These are phyloP conservation scores for Halcyon senegalensis DNA, from an alignment of 2,113 vertebrate genomes.

Conservation along the genomic window DNA sequence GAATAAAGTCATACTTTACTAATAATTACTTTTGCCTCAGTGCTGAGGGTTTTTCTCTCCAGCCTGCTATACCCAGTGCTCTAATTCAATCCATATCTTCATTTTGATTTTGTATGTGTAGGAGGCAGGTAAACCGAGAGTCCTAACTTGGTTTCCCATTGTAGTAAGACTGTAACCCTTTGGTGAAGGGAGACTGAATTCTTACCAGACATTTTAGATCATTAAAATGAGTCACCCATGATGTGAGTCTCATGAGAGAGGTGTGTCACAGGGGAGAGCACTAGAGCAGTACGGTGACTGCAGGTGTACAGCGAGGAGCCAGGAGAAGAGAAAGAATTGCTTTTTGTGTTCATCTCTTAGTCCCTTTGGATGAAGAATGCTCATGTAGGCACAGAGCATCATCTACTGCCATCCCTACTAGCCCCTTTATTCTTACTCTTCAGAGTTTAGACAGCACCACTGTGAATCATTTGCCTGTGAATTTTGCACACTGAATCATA, in stretches of 20 bases:
- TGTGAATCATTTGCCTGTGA: not conserved
- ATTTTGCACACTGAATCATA: not conserved
- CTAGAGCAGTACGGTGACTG: not conserved
- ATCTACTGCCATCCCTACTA: not conserved
- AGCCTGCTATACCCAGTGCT: not conserved
- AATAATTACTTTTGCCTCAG: not conserved
- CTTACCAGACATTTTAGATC: not conserved
- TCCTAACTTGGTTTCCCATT: not conserved
- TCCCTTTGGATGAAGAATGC: not conserved
- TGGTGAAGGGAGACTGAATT: not conserved
- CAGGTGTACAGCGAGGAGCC: accelerated
- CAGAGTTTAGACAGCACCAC: not conserved
- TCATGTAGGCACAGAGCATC: not conserved
- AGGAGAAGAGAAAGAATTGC: not conserved
- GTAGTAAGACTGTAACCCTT: not conserved
- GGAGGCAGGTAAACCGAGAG: not conserved
- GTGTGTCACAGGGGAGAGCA: not conserved
- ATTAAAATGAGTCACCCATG: accelerated
- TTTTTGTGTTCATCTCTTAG: not conserved
- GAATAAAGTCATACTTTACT: not conserved
- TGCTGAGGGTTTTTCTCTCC: not conserved
- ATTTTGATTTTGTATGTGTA: not conserved
- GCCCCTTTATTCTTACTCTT: not conserved
- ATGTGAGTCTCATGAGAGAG: not conserved
- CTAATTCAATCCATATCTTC: not conserved